Evolutionary conservation across 1,140 invertebrate species (phyloP).

Genomic region (Idris sp.): DNA sequence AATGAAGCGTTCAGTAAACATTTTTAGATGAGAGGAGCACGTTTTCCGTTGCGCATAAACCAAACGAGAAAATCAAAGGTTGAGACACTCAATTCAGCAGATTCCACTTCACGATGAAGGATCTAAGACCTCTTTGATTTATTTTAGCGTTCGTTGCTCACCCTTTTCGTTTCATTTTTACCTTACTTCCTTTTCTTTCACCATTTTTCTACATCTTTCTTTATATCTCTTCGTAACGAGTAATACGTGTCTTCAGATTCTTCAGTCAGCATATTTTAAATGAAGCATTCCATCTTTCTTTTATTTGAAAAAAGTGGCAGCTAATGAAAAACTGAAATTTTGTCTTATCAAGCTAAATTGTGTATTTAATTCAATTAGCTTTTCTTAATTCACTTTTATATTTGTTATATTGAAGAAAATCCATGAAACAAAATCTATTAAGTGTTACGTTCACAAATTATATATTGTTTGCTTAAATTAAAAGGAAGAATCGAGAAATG

Average conservation of each 20-base stretch:
- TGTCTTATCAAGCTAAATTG: slow-evolving; percentile 16
- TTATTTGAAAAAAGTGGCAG: slow-evolving; percentile 12
- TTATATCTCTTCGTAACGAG: slow-evolving; percentile 22
- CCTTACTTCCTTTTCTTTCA: slow-evolving; percentile 1
- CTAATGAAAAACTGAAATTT: slow-evolving; percentile 42
- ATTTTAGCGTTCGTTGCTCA: slow-evolving; percentile 31
- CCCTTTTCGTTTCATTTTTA: slow-evolving; percentile 12
- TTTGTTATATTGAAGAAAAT: no score
- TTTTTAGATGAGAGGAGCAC: slow-evolving; percentile 36
- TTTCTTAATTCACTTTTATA: no score
- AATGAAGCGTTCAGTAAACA: slow-evolving; percentile 44
- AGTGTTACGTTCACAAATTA: no score
- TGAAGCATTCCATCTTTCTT: slow-evolving; percentile 29
- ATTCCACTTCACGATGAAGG: slow-evolving; percentile 50
- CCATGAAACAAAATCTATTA: no score
- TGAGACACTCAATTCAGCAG: slow-evolving; percentile 47
- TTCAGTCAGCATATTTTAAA: slow-evolving; percentile 28
- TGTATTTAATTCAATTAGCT: slow-evolving; percentile 17
- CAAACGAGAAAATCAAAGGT: slow-evolving; percentile 58
- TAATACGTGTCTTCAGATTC: slow-evolving; percentile 46
- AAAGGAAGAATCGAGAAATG: no score
- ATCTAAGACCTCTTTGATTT: slow-evolving; percentile 53
- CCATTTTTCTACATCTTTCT: slow-evolving; percentile 19
- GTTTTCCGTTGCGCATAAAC: slow-evolving; percentile 39
- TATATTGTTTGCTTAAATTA: no score